Base-by-base conservation (phyloP, 2,113 vertebrate genomes). In the Tachysurus fulvidraco region DNA sequence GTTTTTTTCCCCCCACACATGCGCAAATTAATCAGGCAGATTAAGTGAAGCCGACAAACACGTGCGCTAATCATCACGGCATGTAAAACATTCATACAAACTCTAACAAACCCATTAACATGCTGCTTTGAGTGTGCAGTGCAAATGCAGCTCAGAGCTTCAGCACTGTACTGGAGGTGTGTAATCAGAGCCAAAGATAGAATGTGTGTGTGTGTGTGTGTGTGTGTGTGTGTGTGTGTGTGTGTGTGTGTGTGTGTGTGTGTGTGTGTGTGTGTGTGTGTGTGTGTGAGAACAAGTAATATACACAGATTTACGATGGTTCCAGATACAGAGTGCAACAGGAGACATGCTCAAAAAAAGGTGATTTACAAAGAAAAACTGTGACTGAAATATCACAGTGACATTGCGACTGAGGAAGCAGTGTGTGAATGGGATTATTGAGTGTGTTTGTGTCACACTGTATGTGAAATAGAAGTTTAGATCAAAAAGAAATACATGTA, bases 101-200 rank as follows among this genome's bases (percentile, higher is more conserved):
- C 46, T 21, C n/a, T 62, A 76, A 64, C 71, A 55, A 41, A 59
- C 28, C 2, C 78, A 50, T 81, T 73, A 81, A 69, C 78, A 81
- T 36, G 41, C 65, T 71, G 54, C 65, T 30, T 13, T 89, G 90
- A 89, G 91, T 90, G 88, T 81, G 50, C 59, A 55, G 36, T 73
- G 36, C 41, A 65, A 36, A 36, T 36, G 73, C 25, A 36, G 46
- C 64, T 83, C 64, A 54, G 10, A 55, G 36, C 81, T 21, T 50
- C 23, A 54, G 21, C 41, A 28, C 36, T 83, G 11, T 64, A 28
- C 57, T 67, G 64, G 64, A 84, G 84, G 60, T 54, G n/a, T 54
- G 74, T 54, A 19, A 57, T 41, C 30, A 54, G 85, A 84, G 77
- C 17, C 36, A 41, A 62, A 55, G 71, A 62, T 30, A 86, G 46